Conservation (phyloP, 2,797 vertebrate genomes). For the Silurus aristotelis region DNA sequence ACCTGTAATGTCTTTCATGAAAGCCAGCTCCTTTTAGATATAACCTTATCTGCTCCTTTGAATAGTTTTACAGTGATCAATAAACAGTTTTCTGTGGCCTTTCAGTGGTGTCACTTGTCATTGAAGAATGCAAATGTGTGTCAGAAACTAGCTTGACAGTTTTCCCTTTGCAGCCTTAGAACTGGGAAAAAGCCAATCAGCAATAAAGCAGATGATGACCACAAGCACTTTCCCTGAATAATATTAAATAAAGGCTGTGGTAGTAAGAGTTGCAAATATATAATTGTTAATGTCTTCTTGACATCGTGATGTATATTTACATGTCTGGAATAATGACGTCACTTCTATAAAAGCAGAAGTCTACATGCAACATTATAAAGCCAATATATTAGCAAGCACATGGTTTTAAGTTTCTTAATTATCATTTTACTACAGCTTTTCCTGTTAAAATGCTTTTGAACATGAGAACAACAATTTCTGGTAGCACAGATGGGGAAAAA, state of each 20-base stretch:
- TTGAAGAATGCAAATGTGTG: conserved; percentile 90
- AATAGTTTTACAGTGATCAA: conserved; percentile 96
- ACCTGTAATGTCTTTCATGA: conserved; percentile 81
- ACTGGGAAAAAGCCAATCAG: conserved; percentile 54
- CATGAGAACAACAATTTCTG: neutral
- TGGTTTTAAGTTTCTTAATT: neutral
- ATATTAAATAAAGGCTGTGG: conserved; percentile 11
- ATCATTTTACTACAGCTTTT: neutral
- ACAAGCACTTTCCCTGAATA: conserved; percentile 38
- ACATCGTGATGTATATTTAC: neutral
- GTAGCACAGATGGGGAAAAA: neutral
- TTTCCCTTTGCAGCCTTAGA: conserved; percentile 72
- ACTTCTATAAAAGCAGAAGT: neutral
- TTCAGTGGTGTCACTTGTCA: conserved; percentile 91
- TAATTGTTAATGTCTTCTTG: neutral
- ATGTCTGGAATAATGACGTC: neutral
- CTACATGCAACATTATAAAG: neutral
- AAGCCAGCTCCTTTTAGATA: conserved; percentile 78
- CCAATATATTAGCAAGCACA: neutral
- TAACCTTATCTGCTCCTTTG: conserved; percentile 93
- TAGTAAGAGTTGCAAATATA: neutral
- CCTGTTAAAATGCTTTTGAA: neutral
- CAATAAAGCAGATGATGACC: conserved; percentile 59
- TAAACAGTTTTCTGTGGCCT: conserved; percentile 96
- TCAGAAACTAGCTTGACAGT: conserved; percentile 95